Evolutionary conservation across 2,797 vertebrate genomes (phyloP).

Genomic region (Gorsachius magnificus): DNA sequence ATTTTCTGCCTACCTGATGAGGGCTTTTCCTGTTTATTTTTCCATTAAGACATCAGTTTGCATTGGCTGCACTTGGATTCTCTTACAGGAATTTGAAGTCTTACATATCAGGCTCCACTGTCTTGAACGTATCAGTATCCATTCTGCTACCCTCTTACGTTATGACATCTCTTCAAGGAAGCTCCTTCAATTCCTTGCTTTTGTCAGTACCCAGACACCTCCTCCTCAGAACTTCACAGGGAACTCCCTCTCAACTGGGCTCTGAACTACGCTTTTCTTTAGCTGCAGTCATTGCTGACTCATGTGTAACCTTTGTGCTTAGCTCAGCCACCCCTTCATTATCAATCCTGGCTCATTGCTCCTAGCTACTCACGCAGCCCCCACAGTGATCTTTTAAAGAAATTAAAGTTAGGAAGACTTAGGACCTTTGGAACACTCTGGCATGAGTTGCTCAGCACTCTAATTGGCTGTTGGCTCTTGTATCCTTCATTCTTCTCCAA

Average conservation of each 20-base stretch:
- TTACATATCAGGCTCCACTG: not conserved
- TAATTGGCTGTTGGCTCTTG: conserved; percentile 1
- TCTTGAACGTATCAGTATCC: not conserved
- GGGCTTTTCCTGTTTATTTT: not conserved
- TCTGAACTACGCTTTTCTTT: not conserved
- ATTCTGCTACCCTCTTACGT: not conserved
- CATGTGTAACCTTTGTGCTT: conserved; percentile 1
- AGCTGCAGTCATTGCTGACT: conserved; percentile 18
- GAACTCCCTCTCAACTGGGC: not conserved
- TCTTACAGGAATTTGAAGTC: not conserved
- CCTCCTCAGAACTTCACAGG: not conserved
- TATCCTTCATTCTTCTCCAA: not conserved
- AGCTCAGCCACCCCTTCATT: conserved; percentile 42
- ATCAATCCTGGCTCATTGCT: conserved; percentile 4
- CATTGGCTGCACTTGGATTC: not conserved
- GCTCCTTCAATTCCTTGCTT: not conserved
- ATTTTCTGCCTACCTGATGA: not conserved
- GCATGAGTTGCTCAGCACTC: not conserved
- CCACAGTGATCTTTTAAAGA: conserved; percentile 13
- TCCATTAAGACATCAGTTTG: not conserved
- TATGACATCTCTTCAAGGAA: not conserved
- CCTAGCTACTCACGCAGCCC: not conserved
- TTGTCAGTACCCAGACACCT: not conserved
- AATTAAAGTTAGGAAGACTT: not conserved
- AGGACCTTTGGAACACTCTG: not conserved